Evolutionary conservation across 2,797 vertebrate genomes (phyloP).

Genomic region (Chelidonichthys spinosus): DNA sequence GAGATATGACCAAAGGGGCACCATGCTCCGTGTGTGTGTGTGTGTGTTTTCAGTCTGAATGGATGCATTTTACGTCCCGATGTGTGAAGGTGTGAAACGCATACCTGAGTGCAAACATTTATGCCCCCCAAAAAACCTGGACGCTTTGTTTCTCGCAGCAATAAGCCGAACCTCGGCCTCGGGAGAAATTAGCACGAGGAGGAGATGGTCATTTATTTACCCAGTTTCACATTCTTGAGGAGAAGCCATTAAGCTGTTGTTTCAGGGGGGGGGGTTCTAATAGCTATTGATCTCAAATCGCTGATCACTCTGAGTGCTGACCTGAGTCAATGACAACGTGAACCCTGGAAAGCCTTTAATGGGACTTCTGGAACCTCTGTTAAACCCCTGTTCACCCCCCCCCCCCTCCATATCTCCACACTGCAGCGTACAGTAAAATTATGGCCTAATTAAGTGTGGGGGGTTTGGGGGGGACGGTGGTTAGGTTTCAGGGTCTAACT

Average conservation of each 20-base stretch:
- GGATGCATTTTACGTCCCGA: not conserved
- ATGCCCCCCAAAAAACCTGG: slow-evolving; percentile 38
- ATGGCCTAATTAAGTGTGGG: slow-evolving; percentile 79
- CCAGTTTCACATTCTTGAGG: slow-evolving; percentile 66
- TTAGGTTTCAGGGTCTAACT: slow-evolving; percentile 76
- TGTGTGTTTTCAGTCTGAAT: slow-evolving; percentile 5
- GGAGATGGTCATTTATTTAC: slow-evolving; percentile 68
- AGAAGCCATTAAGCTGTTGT: slow-evolving; percentile 44
- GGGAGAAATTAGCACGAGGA: slow-evolving; percentile 69
- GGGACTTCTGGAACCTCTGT: slow-evolving; percentile 62
- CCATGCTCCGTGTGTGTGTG: slow-evolving; percentile 3
- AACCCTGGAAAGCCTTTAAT: slow-evolving; percentile 73
- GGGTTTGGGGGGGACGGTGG: slow-evolving; percentile 46
- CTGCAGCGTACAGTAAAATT: slow-evolving; percentile 78
- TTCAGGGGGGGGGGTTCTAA: slow-evolving; percentile 2
- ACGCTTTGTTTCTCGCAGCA: slow-evolving; percentile 60
- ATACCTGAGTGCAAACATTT: slow-evolving; percentile 42
- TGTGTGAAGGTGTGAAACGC: slow-evolving; percentile 42
- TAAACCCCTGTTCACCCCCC: slow-evolving; percentile 48
- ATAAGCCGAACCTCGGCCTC: slow-evolving; percentile 52
- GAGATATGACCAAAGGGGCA: slow-evolving; percentile 18
- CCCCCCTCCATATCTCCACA: slow-evolving; percentile 59
- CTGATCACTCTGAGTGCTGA: slow-evolving; percentile 43
- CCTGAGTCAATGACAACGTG: slow-evolving; percentile 46
- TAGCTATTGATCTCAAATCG: slow-evolving; percentile 46